These are phyloP conservation scores for Melanocharis versteri DNA, from an alignment of 2,113 vertebrate genomes.

Conservation along the genomic window DNA sequence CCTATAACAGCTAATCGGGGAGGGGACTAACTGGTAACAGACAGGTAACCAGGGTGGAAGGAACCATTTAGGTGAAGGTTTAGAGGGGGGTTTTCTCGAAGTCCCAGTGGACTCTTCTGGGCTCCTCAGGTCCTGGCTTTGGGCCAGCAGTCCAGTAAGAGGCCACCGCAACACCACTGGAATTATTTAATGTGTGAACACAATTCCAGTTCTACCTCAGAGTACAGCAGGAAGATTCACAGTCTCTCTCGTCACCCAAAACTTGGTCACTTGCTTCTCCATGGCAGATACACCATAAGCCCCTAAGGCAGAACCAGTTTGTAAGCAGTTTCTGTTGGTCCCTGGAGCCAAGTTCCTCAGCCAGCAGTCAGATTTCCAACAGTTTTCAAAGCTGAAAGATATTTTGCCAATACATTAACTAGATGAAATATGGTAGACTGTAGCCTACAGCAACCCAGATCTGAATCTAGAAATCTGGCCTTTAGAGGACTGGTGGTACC, in stretches of 20 bases:
- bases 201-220: background rate
- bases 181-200: background rate
- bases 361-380: background rate
- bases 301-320: background rate
- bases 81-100: too few relatives aligned
- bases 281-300: background rate
- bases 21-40: too few relatives aligned
- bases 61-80: too few relatives aligned
- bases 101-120: too few relatives aligned
- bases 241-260: background rate
- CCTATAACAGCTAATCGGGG: too few relatives aligned
- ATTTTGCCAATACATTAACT: background rate
- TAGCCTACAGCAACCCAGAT: background rate
- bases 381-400: background rate
- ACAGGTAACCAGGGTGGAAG: too few relatives aligned
- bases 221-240: background rate
- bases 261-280: background rate
- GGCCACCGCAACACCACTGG: too few relatives aligned
- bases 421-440: background rate
- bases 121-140: too few relatives aligned
- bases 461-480: constrained; percentile 10
- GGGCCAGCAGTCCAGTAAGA: too few relatives aligned
- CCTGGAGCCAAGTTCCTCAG: background rate
- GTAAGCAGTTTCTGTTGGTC: background rate
- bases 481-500: background rate